These are phyloP conservation scores for Botrylloides violaceus DNA, from an alignment of 23 tunicate species.

Conservation along the genomic window DNA sequence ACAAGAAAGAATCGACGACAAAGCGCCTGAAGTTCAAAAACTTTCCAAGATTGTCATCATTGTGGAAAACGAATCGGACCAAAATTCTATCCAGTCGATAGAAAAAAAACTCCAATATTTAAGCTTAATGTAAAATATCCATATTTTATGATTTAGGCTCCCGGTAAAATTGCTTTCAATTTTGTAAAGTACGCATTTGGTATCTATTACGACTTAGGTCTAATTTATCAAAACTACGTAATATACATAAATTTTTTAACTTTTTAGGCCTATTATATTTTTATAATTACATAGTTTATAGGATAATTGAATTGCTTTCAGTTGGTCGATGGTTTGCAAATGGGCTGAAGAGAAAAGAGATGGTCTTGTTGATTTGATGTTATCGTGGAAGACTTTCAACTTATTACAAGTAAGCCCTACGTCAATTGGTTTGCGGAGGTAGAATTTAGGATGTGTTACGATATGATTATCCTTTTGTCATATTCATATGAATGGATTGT, in stretches of 20 bases:
- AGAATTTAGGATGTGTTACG: not conserved
- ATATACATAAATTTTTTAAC: too few species aligned
- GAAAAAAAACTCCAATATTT: slow-evolving; percentile 19
- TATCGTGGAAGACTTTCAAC: slow-evolving; percentile 10
- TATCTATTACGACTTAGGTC: too few species aligned
- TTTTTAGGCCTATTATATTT: too few species aligned
- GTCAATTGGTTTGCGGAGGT: not conserved
- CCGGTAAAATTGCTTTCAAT: too few species aligned
- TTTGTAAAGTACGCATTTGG: too few species aligned
- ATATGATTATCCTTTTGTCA: not conserved
- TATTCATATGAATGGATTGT: too few species aligned
- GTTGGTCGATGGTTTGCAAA: slow-evolving; percentile 20
- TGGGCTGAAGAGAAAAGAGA: slow-evolving; percentile 16
- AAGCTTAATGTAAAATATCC: slow-evolving; percentile 9
- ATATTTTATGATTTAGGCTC: not conserved
- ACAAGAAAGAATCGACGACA: slow-evolving; percentile 10
- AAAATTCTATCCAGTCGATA: not conserved
- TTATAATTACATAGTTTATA: too few species aligned
- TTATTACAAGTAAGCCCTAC: not conserved
- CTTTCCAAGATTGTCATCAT: slow-evolving; percentile 16
- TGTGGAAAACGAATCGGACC: slow-evolving; percentile 8
- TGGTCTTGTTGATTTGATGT: not conserved
- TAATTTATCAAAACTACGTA: too few species aligned
- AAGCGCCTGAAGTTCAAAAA: slow-evolving; percentile 7
- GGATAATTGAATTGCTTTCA: too few species aligned